Conservation (phyloP, 35 echinoderm and acorn worm species). For the Stichopus chloronotus region DNA sequence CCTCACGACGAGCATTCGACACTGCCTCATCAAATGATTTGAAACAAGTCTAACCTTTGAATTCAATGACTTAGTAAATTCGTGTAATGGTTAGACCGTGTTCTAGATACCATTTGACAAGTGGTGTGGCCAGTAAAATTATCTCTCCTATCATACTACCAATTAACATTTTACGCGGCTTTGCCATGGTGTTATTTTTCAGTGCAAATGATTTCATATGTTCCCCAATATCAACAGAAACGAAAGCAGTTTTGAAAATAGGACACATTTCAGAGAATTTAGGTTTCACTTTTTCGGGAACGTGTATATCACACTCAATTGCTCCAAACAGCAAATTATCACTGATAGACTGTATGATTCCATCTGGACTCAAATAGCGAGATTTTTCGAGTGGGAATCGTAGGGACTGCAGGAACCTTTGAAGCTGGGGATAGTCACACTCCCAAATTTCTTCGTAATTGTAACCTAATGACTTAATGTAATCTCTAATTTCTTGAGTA, state of each 20-base stretch:
- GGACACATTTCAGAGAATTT: slow-evolving; percentile 36
- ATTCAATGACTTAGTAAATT: slow-evolving; percentile 34
- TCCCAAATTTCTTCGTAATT: slow-evolving; percentile 20
- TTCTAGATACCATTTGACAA: too few relatives aligned
- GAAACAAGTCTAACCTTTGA: slow-evolving; percentile 27
- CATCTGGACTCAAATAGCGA: too few relatives aligned
- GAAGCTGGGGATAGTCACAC: slow-evolving; percentile 24
- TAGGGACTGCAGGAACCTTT: too few relatives aligned
- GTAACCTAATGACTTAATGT: background rate
- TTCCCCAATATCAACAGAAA: slow-evolving; percentile 27
- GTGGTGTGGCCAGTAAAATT: slow-evolving; percentile 46
- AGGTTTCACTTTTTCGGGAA: slow-evolving; percentile 31
- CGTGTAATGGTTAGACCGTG: slow-evolving; percentile 21
- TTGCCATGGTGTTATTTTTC: background rate
- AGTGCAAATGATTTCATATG: slow-evolving; percentile 20
- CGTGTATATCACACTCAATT: slow-evolving; percentile 36
- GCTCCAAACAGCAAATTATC: background rate
- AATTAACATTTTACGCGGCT: slow-evolving; percentile 24
- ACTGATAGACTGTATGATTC: background rate
- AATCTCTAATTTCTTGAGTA: too few relatives aligned
- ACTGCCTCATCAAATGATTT: slow-evolving; percentile 44
- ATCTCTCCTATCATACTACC: slow-evolving; percentile 55
- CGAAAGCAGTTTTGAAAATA: slow-evolving; percentile 31
- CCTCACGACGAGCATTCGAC: slow-evolving; percentile 6
- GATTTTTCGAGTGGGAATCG: too few relatives aligned